phyloP scores from a whole-genome alignment of 35 echinoderm and acorn worm genomes.

The Patiria miniata region DNA sequence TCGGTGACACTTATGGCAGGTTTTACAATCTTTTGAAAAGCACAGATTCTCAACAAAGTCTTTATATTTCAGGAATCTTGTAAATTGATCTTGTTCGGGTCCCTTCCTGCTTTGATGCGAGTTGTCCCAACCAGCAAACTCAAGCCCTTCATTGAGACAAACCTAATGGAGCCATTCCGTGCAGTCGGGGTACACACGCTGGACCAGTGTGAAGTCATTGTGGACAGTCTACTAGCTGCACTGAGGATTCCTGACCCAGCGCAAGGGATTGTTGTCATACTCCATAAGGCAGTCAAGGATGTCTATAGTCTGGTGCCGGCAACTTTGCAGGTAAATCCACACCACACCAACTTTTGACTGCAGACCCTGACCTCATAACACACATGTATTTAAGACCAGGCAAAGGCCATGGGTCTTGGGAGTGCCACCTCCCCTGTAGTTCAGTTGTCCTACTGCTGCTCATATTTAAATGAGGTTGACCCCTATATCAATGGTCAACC shows the following conservation, averaged over 20 bases:
- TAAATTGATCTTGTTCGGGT: neutral
- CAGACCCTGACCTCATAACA: too few relatives aligned
- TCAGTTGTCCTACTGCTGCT: neutral
- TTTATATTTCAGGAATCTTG: slow-evolving; percentile 14
- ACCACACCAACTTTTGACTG: too few relatives aligned
- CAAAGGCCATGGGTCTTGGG: neutral
- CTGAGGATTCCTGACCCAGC: neutral
- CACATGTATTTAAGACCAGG: neutral
- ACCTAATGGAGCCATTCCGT: slow-evolving; percentile 31
- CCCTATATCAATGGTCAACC: too few relatives aligned
- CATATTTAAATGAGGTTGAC: too few relatives aligned
- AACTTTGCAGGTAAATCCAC: neutral
- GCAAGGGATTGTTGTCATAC: neutral
- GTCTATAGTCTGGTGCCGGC: neutral
- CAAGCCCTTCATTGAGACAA: slow-evolving; percentile 16
- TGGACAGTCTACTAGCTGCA: slow-evolving; percentile 10
- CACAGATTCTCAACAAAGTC: too few relatives aligned
- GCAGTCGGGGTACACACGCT: slow-evolving; percentile 2
- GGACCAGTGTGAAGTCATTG: neutral
- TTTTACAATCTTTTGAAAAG: too few relatives aligned
- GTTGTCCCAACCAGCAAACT: slow-evolving; percentile 32
- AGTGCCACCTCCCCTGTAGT: neutral
- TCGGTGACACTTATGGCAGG: too few relatives aligned
- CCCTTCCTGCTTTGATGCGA: slow-evolving; percentile 1
- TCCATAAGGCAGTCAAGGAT: neutral